Conservation (phyloP, 2,797 vertebrate genomes). For the Geotria australis region DNA sequence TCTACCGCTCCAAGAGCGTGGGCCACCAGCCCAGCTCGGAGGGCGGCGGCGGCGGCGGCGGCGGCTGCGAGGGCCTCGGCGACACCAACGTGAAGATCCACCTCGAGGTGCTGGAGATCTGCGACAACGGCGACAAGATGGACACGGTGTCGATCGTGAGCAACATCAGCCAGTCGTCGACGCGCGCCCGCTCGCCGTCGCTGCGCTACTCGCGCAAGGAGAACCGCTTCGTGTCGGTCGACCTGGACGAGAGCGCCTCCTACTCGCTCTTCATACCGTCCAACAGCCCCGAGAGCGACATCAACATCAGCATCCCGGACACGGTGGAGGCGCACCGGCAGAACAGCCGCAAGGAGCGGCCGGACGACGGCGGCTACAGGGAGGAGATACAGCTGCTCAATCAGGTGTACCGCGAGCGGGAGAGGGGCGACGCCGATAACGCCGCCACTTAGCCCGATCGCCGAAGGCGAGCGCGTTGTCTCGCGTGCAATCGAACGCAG, state of each 20-base stretch:
- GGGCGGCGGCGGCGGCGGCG: slow-evolving; percentile 14
- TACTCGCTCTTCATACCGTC: slow-evolving; percentile 76
- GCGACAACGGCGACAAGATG: slow-evolving; percentile 67
- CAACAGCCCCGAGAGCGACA: slow-evolving; percentile 26
- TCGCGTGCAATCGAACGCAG: too few species aligned
- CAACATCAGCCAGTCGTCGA: slow-evolving; percentile 85
- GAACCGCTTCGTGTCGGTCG: slow-evolving; percentile 81
- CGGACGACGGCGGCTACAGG: slow-evolving; percentile 30
- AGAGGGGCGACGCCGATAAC: slow-evolving; percentile 3
- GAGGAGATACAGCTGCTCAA: slow-evolving; percentile 90
- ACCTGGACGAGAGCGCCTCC: slow-evolving; percentile 67
- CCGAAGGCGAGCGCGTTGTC: too few species aligned
- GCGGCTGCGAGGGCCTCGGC: slow-evolving; percentile 12
- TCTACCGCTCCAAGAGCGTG: slow-evolving; percentile 81
- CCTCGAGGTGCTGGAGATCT: slow-evolving; percentile 90
- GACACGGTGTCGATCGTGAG: slow-evolving; percentile 91
- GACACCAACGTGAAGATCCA: slow-evolving; percentile 91
- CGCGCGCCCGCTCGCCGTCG: slow-evolving; percentile 59
- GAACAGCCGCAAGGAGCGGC: slow-evolving; percentile 27
- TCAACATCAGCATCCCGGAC: slow-evolving; percentile 88
- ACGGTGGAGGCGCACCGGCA: slow-evolving; percentile 76
- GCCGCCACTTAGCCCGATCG: too few species aligned
- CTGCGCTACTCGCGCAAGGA: slow-evolving; percentile 63
- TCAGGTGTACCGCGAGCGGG: slow-evolving; percentile 42
- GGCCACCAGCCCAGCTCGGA: slow-evolving; percentile 67